phyloP scores from a whole-genome alignment of 2,113 vertebrate genomes.

The Phasianus colchicus region DNA sequence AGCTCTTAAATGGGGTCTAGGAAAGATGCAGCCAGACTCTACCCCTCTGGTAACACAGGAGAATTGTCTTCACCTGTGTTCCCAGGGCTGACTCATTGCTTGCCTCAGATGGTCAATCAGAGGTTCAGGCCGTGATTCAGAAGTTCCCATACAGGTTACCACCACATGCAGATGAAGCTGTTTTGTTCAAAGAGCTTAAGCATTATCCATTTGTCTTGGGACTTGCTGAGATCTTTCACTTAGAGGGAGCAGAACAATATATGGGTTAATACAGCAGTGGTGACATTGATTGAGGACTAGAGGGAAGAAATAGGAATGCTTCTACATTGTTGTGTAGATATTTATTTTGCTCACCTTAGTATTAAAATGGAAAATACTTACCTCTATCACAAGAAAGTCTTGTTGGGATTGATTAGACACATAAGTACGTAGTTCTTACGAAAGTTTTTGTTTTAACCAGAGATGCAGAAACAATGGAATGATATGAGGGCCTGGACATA shows the following conservation, averaged over 20 bases:
- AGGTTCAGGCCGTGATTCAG: too few species aligned
- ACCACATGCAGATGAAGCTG: neutral
- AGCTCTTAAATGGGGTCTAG: too few species aligned
- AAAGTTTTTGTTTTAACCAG: neutral
- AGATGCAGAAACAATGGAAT: rapidly evolving
- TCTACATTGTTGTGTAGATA: neutral
- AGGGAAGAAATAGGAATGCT: neutral
- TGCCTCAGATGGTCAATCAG: too few species aligned
- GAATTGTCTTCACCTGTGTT: too few species aligned
- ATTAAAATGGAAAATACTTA: neutral
- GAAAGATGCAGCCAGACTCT: too few species aligned
- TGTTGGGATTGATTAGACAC: neutral
- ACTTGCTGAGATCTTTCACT: neutral
- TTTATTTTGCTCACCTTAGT: neutral
- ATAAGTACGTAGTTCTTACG: neutral
- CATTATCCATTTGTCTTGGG: neutral
- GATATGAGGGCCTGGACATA: rapidly evolving
- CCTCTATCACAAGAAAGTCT: neutral
- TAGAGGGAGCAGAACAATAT: neutral
- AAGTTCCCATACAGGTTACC: neutral
- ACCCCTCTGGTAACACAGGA: too few species aligned
- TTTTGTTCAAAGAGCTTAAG: neutral
- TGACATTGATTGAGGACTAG: neutral
- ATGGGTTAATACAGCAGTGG: neutral
- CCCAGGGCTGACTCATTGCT: too few species aligned